Evolutionary conservation across 2,888 invertebrate genomes (phyloP), one percentile per base, ranked within the genome.

Genomic region (Bedellia somnulentella): DNA sequence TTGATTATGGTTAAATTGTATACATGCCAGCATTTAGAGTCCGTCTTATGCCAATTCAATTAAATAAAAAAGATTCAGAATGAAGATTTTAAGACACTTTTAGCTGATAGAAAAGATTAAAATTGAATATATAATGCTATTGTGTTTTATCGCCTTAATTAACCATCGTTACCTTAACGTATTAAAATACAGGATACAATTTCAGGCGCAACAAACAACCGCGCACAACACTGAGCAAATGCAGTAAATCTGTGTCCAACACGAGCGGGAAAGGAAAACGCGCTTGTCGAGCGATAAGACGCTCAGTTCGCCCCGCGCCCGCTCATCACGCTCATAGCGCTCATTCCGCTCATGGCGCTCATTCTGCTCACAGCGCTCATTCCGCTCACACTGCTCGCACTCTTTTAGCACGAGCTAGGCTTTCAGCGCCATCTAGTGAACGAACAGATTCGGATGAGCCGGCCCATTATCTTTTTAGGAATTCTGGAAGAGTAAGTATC

Each of bases 391-490:
- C n/a, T n/a, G n/a, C n/a, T n/a, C n/a, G n/a, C n/a, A n/a, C n/a
- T n/a, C n/a, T n/a, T n/a, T n/a, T n/a, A n/a, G n/a, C n/a, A n/a
- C n/a, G n/a, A n/a, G 43, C 53, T 39, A 47, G 57, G 30, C 37
- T 49, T 23, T 62, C 67, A 35, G 62, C 75, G 45, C 73, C 57
- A 14, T 64, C 68, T 8, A 62, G 62, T 44, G 71, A 67, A 38
- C 42, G 78, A 33, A 66, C 66, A 0, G 73, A 75, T 49, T 68
- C 70, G 2, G 71, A 73, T 30, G 68, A 68, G 21, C 60, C 68
- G 1, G 45, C 58, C 23, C 57, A 58, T 16, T 48, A 47, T 16
- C 35, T 57, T 2, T 66, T 55, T 37, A 41, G 64, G 32, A 51
- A 44, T 17, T 44, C 52, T 1, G 57, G 50, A 33, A 46, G 61